A percentile compares a stretch with the other conserved stretches of the same genome.
These are phyloP conservation scores for Euwallacea fornicatus DNA, from an alignment of 1,140 invertebrate genomes.

Conservation along the genomic window DNA sequence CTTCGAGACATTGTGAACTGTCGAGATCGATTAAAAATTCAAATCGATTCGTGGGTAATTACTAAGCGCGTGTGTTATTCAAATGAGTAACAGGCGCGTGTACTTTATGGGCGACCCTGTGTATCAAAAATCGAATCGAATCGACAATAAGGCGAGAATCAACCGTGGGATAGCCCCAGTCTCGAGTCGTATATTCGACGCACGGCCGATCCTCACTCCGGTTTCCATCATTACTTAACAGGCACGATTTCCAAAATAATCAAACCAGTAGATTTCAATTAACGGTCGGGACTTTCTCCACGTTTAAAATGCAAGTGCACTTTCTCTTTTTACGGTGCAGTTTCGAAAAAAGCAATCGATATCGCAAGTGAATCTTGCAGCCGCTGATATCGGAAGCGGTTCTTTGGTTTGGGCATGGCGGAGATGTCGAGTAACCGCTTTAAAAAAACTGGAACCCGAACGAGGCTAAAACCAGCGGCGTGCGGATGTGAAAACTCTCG, in stretches of 20 bases:
- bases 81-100: not conserved
- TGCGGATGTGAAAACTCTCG: not conserved
- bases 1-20: constrained; percentile 12
- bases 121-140: too few species aligned
- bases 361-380: constrained; percentile 13
- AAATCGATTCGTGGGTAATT: constrained; percentile 10
- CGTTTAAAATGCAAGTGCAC: constrained; percentile 24
- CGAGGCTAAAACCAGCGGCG: not conserved
- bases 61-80: constrained; percentile 6
- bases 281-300: constrained; percentile 16
- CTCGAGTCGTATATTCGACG: not conserved
- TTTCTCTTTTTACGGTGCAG: constrained; percentile 26
- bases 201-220: not conserved
- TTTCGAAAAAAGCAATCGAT: constrained; percentile 17
- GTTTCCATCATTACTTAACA: constrained; percentile 5
- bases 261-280: constrained; percentile 24
- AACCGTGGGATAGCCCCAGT: not conserved
- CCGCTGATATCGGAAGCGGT: constrained; percentile 5
- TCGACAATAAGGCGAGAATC: too few species aligned
- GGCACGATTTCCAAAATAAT: constrained; percentile 17
- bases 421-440: constrained; percentile 13
- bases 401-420: constrained; percentile 6
- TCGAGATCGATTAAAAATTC: constrained; percentile 10
- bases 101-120: too few species aligned
- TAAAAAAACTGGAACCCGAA: constrained; percentile 1